phyloP scores from a whole-genome alignment of 2,888 invertebrate genomes.

The Lasioglossum leucozonium region DNA sequence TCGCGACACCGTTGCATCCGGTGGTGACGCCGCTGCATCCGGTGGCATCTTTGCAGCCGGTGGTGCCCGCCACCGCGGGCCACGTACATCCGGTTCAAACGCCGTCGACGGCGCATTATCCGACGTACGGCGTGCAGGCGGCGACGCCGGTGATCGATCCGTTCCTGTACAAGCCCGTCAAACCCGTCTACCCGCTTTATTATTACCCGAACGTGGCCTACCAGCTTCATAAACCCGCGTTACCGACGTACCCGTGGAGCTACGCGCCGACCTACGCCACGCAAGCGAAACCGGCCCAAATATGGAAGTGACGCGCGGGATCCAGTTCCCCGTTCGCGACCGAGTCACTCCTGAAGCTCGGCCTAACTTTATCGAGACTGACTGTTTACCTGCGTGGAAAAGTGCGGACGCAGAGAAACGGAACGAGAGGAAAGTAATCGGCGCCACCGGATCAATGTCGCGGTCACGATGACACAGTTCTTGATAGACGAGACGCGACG shows the following conservation, averaged over 20 bases:
- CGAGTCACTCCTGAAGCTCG: conserved; percentile 33
- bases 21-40: conserved; percentile 66
- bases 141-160: conserved; percentile 70
- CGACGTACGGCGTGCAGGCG: conserved; percentile 75
- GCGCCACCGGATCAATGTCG: conserved; percentile 1
- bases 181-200: conserved; percentile 79
- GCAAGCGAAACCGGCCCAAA: conserved; percentile 72
- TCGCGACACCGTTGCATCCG: conserved; percentile 65
- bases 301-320: conserved; percentile 74
- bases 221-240: conserved; percentile 74
- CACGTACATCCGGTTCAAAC: conserved; percentile 65
- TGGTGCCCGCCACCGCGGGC: conserved; percentile 33
- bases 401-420: conserved; percentile 37
- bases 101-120: conserved; percentile 70
- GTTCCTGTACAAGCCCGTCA: conserved; percentile 78
- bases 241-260: conserved; percentile 77
- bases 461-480: conserved; percentile 10
- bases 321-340: conserved; percentile 28
- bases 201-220: conserved; percentile 76
- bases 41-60: conserved; percentile 63
- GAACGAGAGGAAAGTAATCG: conserved; percentile 54
- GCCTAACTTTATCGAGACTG: conserved; percentile 45
- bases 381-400: conserved; percentile 55
- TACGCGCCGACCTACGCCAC: conserved; percentile 77
- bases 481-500: neutral